A percentile compares a stretch with the other conserved stretches of the same genome.
Conservation (phyloP, 2,888 invertebrate genomes). For the Artemia sp. region DNA sequence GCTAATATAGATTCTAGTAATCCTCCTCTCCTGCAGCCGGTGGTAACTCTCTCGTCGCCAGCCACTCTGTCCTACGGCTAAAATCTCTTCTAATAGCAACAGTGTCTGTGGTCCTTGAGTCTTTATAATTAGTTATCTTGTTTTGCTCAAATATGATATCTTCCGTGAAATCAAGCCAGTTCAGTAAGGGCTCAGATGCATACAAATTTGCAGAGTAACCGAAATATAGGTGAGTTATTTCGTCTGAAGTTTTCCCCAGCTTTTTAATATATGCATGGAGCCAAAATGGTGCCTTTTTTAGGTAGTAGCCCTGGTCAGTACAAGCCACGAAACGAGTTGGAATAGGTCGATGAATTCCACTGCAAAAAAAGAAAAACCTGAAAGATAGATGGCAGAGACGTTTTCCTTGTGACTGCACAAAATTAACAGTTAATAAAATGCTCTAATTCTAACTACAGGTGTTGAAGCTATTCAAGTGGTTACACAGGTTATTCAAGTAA, state of each 20-base stretch:
- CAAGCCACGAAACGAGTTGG: neutral
- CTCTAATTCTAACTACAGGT: no score
- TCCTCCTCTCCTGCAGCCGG: neutral
- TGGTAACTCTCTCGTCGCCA: neutral
- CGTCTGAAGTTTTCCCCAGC: neutral
- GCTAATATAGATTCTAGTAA: neutral
- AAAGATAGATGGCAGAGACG: neutral
- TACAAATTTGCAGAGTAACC: neutral
- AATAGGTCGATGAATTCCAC: slow-evolving; percentile 8
- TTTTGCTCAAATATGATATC: neutral
- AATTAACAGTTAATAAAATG: no score
- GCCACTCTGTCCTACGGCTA: neutral
- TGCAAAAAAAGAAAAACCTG: neutral
- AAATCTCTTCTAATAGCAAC: neutral
- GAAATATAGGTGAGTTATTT: neutral
- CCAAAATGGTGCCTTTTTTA: neutral
- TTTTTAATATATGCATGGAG: neutral
- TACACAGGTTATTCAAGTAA: no score
- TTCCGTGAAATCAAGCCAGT: slow-evolving; percentile 3
- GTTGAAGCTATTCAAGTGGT: no score
- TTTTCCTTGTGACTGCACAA: no score
- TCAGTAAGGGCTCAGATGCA: neutral
- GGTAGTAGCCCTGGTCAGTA: neutral
- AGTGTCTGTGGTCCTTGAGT: neutral
- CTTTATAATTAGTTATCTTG: neutral